Percentiles rank a stretch among this genome's conserved stretches.
phyloP scores from a whole-genome alignment of 2,113 vertebrate genomes.

The Myocastor coypus region DNA sequence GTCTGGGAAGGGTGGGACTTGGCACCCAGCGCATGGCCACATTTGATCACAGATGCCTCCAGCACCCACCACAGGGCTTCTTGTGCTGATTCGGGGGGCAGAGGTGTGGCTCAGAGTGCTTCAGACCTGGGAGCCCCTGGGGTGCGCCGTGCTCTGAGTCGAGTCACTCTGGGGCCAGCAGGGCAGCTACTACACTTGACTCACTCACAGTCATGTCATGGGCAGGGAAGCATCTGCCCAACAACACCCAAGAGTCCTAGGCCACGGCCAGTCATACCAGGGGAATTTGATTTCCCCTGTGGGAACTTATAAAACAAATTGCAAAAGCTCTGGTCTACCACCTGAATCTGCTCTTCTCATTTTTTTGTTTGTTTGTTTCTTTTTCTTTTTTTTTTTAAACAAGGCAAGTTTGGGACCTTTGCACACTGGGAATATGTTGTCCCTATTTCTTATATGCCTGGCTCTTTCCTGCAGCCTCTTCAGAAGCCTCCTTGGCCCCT shows the following conservation, averaged over 20 bases:
- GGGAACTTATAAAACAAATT: not conserved
- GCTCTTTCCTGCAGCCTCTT: not conserved
- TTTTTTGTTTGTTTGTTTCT: too few relatives aligned
- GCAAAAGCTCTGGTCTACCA: not conserved
- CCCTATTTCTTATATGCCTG: not conserved
- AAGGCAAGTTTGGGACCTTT: not conserved
- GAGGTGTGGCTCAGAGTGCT: not conserved
- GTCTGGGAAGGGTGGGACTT: not conserved
- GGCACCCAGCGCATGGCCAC: not conserved
- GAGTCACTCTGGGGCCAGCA: not conserved
- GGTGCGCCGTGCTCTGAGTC: not conserved
- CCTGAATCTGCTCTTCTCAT: not conserved
- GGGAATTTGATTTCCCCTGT: not conserved
- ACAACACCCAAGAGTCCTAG: not conserved
- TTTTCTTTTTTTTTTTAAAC: not conserved
- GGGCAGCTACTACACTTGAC: not conserved
- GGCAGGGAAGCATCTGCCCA: not conserved
- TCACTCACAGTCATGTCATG: too few relatives aligned
- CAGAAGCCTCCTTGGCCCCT: not conserved
- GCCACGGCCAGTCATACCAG: not conserved
- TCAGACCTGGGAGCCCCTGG: not conserved
- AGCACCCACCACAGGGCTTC: not conserved
- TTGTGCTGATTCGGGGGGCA: not conserved
- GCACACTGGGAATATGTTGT: not conserved
- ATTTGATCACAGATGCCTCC: too few relatives aligned